A percentile compares a stretch with the other conserved stretches of the same genome.
These are phyloP conservation scores for Neoascia interrupta DNA, from an alignment of 2,888 invertebrate species.

Conservation along the genomic window DNA sequence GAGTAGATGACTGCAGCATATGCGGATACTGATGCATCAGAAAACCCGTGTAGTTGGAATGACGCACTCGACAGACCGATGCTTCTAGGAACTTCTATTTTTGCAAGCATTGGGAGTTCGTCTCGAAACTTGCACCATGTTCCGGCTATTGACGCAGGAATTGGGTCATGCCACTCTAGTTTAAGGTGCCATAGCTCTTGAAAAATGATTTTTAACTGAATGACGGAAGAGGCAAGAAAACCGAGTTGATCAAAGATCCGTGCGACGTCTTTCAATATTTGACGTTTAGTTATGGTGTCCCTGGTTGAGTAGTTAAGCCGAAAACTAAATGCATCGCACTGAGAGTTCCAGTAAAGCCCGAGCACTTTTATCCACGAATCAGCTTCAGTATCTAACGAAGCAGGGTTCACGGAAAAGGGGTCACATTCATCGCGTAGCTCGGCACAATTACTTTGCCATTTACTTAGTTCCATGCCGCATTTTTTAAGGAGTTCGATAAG, in stretches of 20 bases:
- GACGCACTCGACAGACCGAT: not conserved
- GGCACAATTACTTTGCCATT: constrained; percentile 9
- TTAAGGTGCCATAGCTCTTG: constrained; percentile 56
- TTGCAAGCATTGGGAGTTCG: constrained; percentile 9
- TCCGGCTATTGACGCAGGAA: constrained; percentile 28
- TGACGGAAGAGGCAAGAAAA: constrained; percentile 48
- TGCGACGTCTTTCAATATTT: constrained; percentile 2
- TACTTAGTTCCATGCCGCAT: constrained; percentile 34
- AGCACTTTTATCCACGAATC: constrained; percentile 42
- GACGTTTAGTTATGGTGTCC: constrained; percentile 12
- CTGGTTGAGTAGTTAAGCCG: not conserved
- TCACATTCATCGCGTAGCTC: no score
- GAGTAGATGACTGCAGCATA: not conserved
- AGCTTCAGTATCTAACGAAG: not conserved
- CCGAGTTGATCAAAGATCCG: constrained; percentile 59
- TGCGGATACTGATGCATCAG: constrained; percentile 30
- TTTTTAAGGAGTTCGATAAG: constrained; percentile 14
- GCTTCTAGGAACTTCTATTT: constrained; percentile 22
- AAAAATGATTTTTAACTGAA: constrained; percentile 56
- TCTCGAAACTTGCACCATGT: constrained; percentile 24
- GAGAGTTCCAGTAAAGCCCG: constrained; percentile 50
- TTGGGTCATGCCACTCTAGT: constrained; percentile 50
- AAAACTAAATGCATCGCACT: constrained; percentile 29
- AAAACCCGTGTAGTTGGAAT: constrained; percentile 36
- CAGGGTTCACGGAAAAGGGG: no score